A percentile compares a stretch with the other conserved stretches of the same genome.
phyloP scores from a whole-genome alignment of 2,113 vertebrate genomes.

The Holacanthus passer region DNA sequence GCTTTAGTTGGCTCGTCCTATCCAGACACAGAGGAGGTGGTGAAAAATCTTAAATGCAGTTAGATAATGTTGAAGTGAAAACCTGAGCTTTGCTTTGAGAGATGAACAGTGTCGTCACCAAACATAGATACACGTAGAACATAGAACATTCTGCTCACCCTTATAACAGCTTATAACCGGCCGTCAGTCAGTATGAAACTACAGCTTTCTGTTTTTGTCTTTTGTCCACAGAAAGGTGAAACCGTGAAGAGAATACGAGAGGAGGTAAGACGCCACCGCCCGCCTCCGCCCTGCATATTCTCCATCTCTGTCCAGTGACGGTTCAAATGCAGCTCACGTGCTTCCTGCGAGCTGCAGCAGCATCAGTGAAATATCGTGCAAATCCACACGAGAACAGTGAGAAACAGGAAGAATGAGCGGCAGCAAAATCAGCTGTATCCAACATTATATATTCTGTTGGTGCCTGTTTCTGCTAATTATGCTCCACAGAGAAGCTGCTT shows the following conservation, averaged over 20 bases:
- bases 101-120: no score
- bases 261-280: constrained; percentile 85
- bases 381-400: neutral
- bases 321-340: constrained; percentile 3
- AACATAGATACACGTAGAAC: no score
- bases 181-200: neutral
- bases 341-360: neutral
- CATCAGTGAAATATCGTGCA: neutral
- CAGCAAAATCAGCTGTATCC: neutral
- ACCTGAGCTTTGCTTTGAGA: no score
- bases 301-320: neutral
- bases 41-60: no score
- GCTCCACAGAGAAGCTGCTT: neutral
- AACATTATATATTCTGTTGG: neutral
- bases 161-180: no score
- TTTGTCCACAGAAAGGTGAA: constrained; percentile 93
- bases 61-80: no score
- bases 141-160: no score
- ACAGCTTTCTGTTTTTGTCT: constrained; percentile 14
- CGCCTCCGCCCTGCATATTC: neutral
- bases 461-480: neutral
- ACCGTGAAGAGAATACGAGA: constrained; percentile 95
- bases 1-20: no score
- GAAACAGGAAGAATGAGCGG: neutral
- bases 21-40: no score